Percentiles rank a stretch among this genome's conserved stretches.
These are phyloP conservation scores for Tryphoninae sp. DNA, from an alignment of 2,888 invertebrate species.

Conservation along the genomic window DNA sequence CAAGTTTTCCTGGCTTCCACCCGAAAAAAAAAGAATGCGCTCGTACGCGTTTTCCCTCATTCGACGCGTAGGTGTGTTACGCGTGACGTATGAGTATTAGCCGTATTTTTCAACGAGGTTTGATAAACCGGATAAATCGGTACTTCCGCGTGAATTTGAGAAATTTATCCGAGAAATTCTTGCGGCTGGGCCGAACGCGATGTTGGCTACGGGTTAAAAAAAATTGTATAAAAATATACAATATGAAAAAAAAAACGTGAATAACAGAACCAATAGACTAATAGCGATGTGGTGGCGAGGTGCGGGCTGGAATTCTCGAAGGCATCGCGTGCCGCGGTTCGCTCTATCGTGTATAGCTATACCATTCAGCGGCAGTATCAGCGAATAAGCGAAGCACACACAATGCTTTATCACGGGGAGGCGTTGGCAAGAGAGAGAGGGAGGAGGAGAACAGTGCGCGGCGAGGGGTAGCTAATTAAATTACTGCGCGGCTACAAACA, in stretches of 20 bases:
- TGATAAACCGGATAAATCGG: not conserved
- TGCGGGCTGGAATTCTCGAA: constrained; percentile 59
- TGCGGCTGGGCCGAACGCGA: not conserved
- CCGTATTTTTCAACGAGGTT: not conserved
- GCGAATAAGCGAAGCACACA: constrained; percentile 55
- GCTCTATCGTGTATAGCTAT: constrained; percentile 26
- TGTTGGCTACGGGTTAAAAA: constrained; percentile 7
- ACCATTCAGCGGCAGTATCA: constrained; percentile 49
- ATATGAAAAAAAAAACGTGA: constrained; percentile 19
- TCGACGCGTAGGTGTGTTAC: not conserved
- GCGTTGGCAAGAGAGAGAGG: constrained; percentile 61
- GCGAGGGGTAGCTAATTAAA: constrained; percentile 71
- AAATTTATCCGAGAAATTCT: constrained; percentile 29
- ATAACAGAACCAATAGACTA: constrained; percentile 32
- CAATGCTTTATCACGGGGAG: constrained; percentile 68
- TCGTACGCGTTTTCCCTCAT: too few relatives aligned
- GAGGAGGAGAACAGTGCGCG: constrained; percentile 49
- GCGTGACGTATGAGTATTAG: not conserved
- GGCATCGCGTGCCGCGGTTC: constrained; percentile 65
- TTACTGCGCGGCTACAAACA: constrained; percentile 69
- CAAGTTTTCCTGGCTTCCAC: constrained; percentile 2
- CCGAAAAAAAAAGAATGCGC: too few relatives aligned
- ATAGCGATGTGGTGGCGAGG: constrained; percentile 40
- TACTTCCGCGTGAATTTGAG: not conserved
- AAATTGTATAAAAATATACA: too few relatives aligned